Evolutionary conservation across 2,797 vertebrate genomes (phyloP).

Genomic region (Pangasius macronema): DNA sequence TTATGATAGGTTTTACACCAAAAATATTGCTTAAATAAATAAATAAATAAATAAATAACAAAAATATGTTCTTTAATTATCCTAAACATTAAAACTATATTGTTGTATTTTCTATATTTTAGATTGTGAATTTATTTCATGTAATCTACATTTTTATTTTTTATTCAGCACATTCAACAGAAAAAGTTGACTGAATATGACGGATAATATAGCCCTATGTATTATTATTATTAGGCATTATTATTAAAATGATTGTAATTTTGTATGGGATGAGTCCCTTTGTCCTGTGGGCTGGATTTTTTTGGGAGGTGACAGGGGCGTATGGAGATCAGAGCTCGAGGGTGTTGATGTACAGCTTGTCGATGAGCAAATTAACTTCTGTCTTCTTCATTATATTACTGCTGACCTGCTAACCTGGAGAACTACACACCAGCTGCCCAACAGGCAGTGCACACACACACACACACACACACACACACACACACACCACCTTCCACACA

Average conservation of each 20-base stretch:
- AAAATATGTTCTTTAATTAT: background rate
- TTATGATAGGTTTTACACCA: background rate
- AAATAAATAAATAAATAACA: background rate
- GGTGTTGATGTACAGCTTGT: slow-evolving; percentile 78
- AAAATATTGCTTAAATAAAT: background rate
- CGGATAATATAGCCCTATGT: background rate
- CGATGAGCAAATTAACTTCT: slow-evolving; percentile 90
- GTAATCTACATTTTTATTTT: background rate
- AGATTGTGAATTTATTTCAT: background rate
- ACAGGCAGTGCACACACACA: slow-evolving; percentile 45
- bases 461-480: slow-evolving; percentile 40
- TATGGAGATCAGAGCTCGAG: slow-evolving; percentile 62
- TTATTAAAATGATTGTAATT: background rate
- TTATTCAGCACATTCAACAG: slow-evolving; percentile 12
- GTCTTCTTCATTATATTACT: slow-evolving; percentile 89
- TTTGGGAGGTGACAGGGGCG: slow-evolving; percentile 42
- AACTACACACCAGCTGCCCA: slow-evolving; percentile 56
- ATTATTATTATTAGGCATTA: background rate
- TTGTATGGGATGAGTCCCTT: slow-evolving; percentile 14
- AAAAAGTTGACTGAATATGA: background rate
- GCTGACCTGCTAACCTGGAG: slow-evolving; percentile 59
- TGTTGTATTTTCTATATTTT: background rate
- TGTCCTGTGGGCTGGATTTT: slow-evolving; percentile 29
- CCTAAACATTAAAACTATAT: background rate
- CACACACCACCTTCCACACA: slow-evolving; percentile 30